Percentiles rank a stretch among this genome's conserved stretches.
Evolutionary conservation across 2,113 vertebrate genomes (phyloP).

Genomic region (Aix galericulata): DNA sequence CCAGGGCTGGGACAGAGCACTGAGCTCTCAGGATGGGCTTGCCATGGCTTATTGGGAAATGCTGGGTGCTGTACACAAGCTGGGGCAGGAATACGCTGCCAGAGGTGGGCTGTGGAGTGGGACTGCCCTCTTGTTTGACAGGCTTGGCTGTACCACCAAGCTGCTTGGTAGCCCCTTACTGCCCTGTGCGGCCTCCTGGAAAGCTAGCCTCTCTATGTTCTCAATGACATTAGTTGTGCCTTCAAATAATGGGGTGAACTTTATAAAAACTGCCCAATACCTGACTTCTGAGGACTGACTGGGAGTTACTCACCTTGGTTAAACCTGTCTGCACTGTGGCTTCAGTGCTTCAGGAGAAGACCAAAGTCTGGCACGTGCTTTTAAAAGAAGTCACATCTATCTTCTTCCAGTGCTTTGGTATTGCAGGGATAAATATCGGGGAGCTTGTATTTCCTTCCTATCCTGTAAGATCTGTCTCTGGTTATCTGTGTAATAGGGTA

Average conservation of each 20-base stretch:
- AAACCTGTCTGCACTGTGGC: neutral
- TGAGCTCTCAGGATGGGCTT: neutral
- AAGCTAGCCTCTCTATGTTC: neutral
- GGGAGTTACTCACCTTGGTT: neutral
- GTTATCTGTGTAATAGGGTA: neutral
- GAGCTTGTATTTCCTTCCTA: neutral
- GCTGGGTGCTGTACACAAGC: neutral
- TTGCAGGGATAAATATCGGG: neutral
- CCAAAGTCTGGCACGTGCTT: accelerated
- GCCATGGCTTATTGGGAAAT: neutral
- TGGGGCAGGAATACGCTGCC: neutral
- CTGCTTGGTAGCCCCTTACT: neutral
- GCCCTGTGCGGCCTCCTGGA: neutral
- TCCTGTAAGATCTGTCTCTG: neutral
- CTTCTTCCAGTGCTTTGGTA: neutral
- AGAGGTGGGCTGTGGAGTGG: neutral
- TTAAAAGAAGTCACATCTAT: neutral
- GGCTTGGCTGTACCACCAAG: neutral
- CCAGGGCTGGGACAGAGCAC: neutral
- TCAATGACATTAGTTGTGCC: neutral
- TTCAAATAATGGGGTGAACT: neutral
- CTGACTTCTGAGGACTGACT: neutral
- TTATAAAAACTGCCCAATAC: neutral
- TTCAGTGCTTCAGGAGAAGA: neutral
- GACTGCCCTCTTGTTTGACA: neutral